phyloP scores from a whole-genome alignment of 2,113 vertebrate species.

The Andinoacara biseriatus region DNA sequence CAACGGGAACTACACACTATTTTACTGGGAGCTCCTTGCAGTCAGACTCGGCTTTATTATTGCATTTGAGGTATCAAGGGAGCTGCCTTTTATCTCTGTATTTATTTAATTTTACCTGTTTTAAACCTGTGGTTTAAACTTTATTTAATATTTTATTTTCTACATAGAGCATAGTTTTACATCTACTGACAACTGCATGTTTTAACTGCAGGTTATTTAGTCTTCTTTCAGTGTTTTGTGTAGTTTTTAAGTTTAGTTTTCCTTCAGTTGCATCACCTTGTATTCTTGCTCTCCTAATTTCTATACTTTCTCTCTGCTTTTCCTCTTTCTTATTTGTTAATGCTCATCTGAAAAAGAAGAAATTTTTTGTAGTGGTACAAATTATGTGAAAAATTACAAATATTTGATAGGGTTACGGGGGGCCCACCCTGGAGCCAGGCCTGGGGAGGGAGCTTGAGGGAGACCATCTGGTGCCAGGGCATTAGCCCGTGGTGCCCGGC shows the following conservation, averaged over 20 bases:
- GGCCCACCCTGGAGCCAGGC: too few species aligned
- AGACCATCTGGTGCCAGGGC: too few species aligned
- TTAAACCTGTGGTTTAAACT: background rate
- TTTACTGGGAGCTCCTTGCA: conserved; percentile 84
- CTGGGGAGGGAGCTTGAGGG: too few species aligned
- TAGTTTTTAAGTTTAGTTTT: background rate
- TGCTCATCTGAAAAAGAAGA: background rate
- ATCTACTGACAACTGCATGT: background rate
- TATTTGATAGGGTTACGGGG: too few species aligned
- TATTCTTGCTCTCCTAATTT: background rate
- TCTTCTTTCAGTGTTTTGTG: background rate
- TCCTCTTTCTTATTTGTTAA: background rate
- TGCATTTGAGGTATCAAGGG: conserved; percentile 80
- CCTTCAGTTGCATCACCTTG: background rate
- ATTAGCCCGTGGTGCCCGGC: too few species aligned
- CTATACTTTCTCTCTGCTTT: background rate
- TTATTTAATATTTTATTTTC: background rate
- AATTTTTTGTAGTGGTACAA: too few species aligned
- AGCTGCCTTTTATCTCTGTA: background rate
- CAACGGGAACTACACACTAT: conserved; percentile 78
- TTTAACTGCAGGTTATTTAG: background rate
- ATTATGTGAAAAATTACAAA: too few species aligned
- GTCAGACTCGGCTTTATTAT: conserved; percentile 83
- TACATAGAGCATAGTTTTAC: background rate
- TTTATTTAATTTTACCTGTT: background rate